phyloP scores from a whole-genome alignment of 2,888 invertebrate genomes.

The Osedax fenrisi region DNA sequence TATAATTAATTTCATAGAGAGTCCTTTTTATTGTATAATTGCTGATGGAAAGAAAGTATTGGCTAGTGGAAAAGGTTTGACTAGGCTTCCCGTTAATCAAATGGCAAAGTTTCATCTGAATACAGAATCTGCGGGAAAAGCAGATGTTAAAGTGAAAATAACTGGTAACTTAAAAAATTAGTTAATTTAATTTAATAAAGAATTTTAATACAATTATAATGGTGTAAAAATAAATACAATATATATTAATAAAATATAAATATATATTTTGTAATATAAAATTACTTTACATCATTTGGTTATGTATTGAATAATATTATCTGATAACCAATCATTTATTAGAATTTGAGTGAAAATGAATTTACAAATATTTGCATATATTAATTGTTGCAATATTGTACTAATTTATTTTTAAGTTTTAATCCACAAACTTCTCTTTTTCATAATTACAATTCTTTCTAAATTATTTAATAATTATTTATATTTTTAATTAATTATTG shows the following conservation, averaged over 20 bases:
- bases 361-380: no score
- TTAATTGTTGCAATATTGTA: no score
- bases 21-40: slow-evolving; percentile 39
- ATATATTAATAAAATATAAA: neutral
- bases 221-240: neutral
- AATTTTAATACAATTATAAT: neutral
- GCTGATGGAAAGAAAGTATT: slow-evolving; percentile 39
- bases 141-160: slow-evolving; percentile 53
- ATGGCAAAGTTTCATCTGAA: slow-evolving; percentile 52
- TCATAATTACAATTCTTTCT: no score
- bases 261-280: neutral
- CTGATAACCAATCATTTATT: no score
- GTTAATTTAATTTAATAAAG: neutral
- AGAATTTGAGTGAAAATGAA: no score
- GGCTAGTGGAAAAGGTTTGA: slow-evolving; percentile 49
- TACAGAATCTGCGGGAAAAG: slow-evolving; percentile 51
- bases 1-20: no score
- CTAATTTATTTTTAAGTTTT: no score
- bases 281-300: no score
- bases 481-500: no score
- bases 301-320: no score
- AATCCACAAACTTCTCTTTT: no score
- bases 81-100: slow-evolving; percentile 49
- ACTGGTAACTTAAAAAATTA: slow-evolving; percentile 49
- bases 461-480: no score